These are phyloP conservation scores for Eriocheir sinensis DNA, from an alignment of 1,140 invertebrate species.

Conservation along the genomic window DNA sequence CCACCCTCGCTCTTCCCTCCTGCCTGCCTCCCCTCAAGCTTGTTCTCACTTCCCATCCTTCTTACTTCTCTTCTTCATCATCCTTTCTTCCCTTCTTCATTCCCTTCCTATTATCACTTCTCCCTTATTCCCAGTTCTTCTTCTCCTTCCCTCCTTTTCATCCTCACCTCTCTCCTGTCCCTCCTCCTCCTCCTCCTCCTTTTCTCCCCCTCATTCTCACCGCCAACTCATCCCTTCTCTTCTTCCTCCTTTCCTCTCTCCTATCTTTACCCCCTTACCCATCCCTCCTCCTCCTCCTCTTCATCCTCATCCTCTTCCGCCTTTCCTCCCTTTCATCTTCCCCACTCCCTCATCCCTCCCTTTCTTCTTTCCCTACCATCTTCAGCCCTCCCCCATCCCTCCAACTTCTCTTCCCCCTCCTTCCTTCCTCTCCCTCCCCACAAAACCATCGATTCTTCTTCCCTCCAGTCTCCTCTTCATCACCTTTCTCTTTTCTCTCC, in stretches of 20 bases:
- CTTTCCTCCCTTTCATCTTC: background rate
- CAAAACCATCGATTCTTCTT: background rate
- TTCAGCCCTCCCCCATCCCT: background rate
- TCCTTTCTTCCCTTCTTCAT: background rate
- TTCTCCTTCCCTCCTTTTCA: background rate
- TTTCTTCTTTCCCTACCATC: background rate
- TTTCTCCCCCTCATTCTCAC: background rate
- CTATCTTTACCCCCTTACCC: background rate
- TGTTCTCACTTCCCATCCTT: constrained; percentile 15
- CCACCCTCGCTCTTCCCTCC: background rate
- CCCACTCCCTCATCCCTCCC: background rate
- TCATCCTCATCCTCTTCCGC: background rate
- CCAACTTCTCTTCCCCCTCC: background rate
- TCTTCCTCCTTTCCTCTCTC: background rate
- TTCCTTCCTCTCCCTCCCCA: background rate
- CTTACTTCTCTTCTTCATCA: no score
- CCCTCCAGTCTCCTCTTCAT: background rate
- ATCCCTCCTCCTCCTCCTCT: background rate
- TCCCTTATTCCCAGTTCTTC: background rate
- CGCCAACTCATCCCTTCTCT: background rate
- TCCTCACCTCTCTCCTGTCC: background rate
- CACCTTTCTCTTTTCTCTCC: background rate
- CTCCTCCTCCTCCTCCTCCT: background rate
- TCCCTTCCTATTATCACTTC: background rate
- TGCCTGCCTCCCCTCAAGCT: background rate